Conservation (phyloP, 2,797 vertebrate species). For the Hemibagrus guttatus region DNA sequence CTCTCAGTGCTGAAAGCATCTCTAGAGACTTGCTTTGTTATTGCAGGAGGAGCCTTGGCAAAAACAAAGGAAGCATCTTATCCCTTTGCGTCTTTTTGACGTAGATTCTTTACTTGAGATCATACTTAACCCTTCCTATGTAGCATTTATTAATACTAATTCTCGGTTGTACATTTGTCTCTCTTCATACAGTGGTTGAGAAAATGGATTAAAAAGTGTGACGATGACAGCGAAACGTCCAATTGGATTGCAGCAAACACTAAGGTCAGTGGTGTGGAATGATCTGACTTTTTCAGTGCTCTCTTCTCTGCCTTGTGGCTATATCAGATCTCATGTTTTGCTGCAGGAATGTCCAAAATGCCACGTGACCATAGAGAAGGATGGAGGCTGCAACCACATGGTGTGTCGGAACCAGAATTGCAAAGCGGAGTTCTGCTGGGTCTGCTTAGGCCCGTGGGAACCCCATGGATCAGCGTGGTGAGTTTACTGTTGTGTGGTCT, state of each 20-base stretch:
- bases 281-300: background rate
- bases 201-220: constrained; percentile 99
- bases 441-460: constrained; percentile 98
- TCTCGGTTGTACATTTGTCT: background rate
- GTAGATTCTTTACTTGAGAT: constrained; percentile 40
- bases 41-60: constrained; percentile 48
- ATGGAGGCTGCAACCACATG: constrained; percentile 99
- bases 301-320: background rate
- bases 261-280: constrained; percentile 77
- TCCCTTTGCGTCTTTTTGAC: constrained; percentile 46
- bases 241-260: constrained; percentile 99
- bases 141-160: background rate
- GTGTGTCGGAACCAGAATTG: constrained; percentile 99
- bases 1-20: constrained; percentile 45
- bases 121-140: constrained; percentile 38
- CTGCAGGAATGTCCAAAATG: constrained; percentile 98
- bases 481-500: constrained; percentile 59
- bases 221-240: constrained; percentile 99
- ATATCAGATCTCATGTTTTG: constrained; percentile 42
- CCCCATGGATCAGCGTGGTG: constrained; percentile 99
- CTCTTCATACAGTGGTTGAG: constrained; percentile 86
- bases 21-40: constrained; percentile 56
- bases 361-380: constrained; percentile 99
- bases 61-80: constrained; percentile 54
- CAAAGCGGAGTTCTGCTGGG: constrained; percentile 99